Evolutionary conservation across 64 coral and sea anemone genomes (phyloP), one percentile per base, ranked within the genome.

Genomic region (Anthopleura sola): DNA sequence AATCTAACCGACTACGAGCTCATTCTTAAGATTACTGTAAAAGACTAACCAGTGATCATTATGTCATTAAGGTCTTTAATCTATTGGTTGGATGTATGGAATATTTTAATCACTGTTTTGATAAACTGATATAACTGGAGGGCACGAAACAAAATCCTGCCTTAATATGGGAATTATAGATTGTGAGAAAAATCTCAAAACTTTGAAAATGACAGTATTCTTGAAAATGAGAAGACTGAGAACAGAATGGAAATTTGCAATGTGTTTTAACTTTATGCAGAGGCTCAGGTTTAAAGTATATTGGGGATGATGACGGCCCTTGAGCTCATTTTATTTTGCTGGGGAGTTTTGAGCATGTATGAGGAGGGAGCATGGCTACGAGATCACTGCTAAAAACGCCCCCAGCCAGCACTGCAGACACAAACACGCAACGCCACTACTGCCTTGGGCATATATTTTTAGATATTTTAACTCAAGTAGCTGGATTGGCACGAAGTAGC

Each of bases 51-150:
- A 26, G 66, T 71, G 29, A 15, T 71, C 13, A 16, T 11, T 71
- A 34, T 71, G 66, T 71, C 66, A 71, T 71, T 34, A 36, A 71
- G 66, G 29, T 71, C n/a, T 71, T 71, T 71, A 66, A 71, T 29
- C 66, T 71, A 71, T 12, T 31, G 28, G 31, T 15, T 71, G 26
- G 26, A 71, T 2, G 28, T 71, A 71, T 15, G 26, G 29, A 71
- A 71, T 71, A 34, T 71, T 71, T 71, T 71, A 71, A 32, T 71
- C 31, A 34, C 28, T 71, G 66, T 71, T 71, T 71, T 71, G 66
- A 71, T 34, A 71, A 71, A 71, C 66, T 17, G n/a, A 32, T 71
- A 31, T 34, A 32, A 1, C 66, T 71, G 29, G 28, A 71, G 66
- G 66, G 58, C 28, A 71, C 14, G 66, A 71, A 71, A 71, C 28